Evolutionary conservation across 2,797 vertebrate genomes (phyloP), one percentile per base, ranked within the genome.

Genomic region (Cottoperca gobio): DNA sequence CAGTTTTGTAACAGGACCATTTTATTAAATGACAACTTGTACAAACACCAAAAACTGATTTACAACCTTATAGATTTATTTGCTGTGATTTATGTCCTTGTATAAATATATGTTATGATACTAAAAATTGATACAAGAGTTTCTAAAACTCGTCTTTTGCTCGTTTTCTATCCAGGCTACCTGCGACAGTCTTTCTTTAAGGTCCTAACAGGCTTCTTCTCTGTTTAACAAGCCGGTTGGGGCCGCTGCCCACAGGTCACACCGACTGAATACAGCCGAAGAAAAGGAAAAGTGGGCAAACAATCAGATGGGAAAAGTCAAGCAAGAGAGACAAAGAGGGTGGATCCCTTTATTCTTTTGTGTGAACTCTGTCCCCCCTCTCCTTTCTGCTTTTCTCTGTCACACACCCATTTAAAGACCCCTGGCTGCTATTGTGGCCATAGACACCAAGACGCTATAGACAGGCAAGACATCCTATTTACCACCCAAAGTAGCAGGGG

Each of bases 391-490:
- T 83, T 89, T 86, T 86, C 83, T 88, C 89, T 88, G 84, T 85
- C 90, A 89, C 89, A 87, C 92, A 89, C 86, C 92, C 90, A 91
- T 91, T 93, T 93, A 92, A 93, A 91, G 89, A 93, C 92, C 89
- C 90, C 92, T 83, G 26, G 89, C 91, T 89, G 93, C 93, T 91
- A 89, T 95, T 95, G 94, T 93, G 89, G 87, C 93, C 89, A 93
- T 92, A 95, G 94, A 95, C 92, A 93, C 92, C 90, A 92, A 91
- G 91, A 88, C 89, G 86, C 91, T 94, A 90, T 94, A 93, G 94
- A 94, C 92, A 91, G 91, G 90, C 86, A 92, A 93, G 94, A 94
- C 93, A 93, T 94, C 94, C 91, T 95, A 93, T 95, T 95, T 95
- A 95, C 95, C 92, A 93, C 93, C 89, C 89, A 86, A 87, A 91